These are phyloP conservation scores for Baccha elongata DNA, from an alignment of 2,888 invertebrate species.

Conservation along the genomic window DNA sequence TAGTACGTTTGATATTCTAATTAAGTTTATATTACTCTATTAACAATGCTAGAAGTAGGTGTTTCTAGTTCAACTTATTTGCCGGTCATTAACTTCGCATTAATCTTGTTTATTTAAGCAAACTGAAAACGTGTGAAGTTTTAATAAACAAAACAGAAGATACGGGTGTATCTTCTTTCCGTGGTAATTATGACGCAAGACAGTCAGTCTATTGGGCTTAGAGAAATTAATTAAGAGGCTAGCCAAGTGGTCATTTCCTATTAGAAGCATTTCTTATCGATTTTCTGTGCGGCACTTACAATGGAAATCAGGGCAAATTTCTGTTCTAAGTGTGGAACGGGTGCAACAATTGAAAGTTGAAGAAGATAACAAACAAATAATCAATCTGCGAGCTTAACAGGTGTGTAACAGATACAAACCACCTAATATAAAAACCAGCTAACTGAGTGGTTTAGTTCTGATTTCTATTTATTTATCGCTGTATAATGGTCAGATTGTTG, in stretches of 20 bases:
- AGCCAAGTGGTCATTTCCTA: background rate
- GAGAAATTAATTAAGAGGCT: conserved; percentile 1
- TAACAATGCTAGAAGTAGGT: background rate
- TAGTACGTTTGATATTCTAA: background rate
- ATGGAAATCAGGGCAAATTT: conserved; percentile 16
- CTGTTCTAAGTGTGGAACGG: background rate
- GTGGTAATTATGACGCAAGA: background rate
- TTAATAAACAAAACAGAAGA: background rate
- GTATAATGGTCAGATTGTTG: conserved; percentile 46
- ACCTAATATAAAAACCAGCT: conserved; percentile 41
- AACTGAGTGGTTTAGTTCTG: conserved; percentile 18
- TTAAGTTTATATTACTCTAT: background rate
- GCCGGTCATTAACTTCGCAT: background rate
- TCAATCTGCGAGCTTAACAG: conserved; percentile 14
- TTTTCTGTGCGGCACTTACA: background rate
- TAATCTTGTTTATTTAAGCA: background rate
- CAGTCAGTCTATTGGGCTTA: no score
- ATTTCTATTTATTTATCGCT: conserved; percentile 24
- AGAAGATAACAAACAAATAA: conserved; percentile 51
- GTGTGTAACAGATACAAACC: conserved; percentile 19
- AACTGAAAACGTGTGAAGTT: background rate
- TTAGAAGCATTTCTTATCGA: conserved; percentile 38
- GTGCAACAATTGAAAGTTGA: conserved; percentile 35
- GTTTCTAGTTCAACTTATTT: background rate
- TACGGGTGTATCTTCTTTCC: background rate